Percentiles rank a stretch among this genome's conserved stretches.
phyloP scores from a whole-genome alignment of 2,113 vertebrate species.

The Erythrolamprus reginae region DNA sequence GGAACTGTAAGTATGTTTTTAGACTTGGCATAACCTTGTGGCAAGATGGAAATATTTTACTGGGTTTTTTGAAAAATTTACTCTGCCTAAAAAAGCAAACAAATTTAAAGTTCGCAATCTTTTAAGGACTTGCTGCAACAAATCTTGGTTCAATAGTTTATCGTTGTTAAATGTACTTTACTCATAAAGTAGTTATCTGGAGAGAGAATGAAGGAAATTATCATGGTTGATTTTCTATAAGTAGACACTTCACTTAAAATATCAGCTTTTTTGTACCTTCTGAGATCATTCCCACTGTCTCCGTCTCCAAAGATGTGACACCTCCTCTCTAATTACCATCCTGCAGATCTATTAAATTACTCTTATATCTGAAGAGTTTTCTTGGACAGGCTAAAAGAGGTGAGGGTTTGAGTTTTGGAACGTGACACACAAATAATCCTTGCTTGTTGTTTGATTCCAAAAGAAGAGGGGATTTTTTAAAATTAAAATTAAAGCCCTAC shows the following conservation, averaged over 20 bases:
- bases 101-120: background rate
- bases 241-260: background rate
- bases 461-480: background rate
- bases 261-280: background rate
- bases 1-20: background rate
- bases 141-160: background rate
- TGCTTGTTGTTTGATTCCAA: background rate
- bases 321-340: background rate
- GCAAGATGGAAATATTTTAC: background rate
- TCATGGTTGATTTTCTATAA: background rate
- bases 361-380: background rate
- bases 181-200: background rate
- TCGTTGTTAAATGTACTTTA: background rate
- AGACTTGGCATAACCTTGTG: background rate
- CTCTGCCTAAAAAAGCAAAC: background rate
- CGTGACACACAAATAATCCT: background rate
- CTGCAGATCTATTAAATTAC: background rate
- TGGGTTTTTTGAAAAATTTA: background rate
- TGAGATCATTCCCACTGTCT: background rate
- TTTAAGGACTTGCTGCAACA: background rate
- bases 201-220: background rate
- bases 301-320: background rate
- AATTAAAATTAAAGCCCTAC: no score
- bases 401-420: background rate
- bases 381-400: background rate